Conservation (phyloP, 1,140 invertebrate species). For the Bombus ignitus region DNA sequence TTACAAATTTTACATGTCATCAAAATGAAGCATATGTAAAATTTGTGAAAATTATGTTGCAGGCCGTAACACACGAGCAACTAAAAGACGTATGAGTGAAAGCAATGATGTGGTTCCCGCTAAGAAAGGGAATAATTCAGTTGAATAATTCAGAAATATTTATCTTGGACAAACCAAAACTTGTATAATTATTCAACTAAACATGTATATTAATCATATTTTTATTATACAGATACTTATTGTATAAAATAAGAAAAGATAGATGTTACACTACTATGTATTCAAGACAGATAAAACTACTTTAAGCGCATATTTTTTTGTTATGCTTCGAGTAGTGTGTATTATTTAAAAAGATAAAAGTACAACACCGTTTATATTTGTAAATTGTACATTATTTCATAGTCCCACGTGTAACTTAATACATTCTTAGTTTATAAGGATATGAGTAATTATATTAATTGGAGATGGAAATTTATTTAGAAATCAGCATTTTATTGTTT, state of each 20-base stretch:
- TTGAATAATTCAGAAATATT: slow-evolving; percentile 35
- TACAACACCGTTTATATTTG: slow-evolving; percentile 61
- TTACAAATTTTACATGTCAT: neutral
- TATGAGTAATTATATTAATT: neutral
- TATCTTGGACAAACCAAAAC: slow-evolving; percentile 1
- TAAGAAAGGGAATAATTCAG: slow-evolving; percentile 45
- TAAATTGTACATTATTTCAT: slow-evolving; percentile 30
- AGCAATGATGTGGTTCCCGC: slow-evolving; percentile 12
- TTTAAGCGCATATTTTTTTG: slow-evolving; percentile 13
- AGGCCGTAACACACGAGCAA: slow-evolving; percentile 58
- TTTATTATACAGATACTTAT: slow-evolving; percentile 34
- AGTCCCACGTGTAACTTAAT: neutral
- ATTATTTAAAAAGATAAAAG: slow-evolving; percentile 53
- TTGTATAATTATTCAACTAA: slow-evolving; percentile 26
- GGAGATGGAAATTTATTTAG: slow-evolving; percentile 62
- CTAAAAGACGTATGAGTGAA: slow-evolving; percentile 56
- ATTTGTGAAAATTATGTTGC: slow-evolving; percentile 3
- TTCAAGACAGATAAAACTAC: neutral
- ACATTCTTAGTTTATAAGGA: neutral
- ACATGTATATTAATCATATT: slow-evolving; percentile 44
- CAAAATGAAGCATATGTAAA: neutral
- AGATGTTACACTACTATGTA: slow-evolving; percentile 24
- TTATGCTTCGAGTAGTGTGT: slow-evolving; percentile 36
- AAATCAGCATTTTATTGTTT: slow-evolving; percentile 76
- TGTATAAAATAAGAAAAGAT: slow-evolving; percentile 40